These are phyloP conservation scores for Epistrophella euchroma DNA, from an alignment of 2,888 invertebrate genomes.

Conservation along the genomic window DNA sequence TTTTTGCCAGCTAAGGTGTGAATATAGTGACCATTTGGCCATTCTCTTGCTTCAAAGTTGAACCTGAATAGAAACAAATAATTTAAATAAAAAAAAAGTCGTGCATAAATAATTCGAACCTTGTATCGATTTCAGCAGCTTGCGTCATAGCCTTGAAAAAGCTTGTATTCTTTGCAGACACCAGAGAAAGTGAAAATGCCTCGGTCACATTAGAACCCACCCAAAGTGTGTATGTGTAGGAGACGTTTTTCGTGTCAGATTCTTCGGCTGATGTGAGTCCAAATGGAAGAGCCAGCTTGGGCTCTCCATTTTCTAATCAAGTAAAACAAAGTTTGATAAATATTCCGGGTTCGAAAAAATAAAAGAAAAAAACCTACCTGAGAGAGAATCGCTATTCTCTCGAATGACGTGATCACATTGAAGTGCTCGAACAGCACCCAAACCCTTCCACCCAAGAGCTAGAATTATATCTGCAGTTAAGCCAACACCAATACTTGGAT, in stretches of 20 bases:
- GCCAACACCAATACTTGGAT: slow-evolving; percentile 86
- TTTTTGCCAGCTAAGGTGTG: slow-evolving; percentile 89
- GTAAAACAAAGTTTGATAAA: not conserved
- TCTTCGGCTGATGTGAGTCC: slow-evolving; percentile 83
- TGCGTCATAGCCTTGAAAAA: slow-evolving; percentile 92
- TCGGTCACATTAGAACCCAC: slow-evolving; percentile 94
- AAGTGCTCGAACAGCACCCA: slow-evolving; percentile 87
- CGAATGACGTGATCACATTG: slow-evolving; percentile 84
- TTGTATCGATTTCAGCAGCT: slow-evolving; percentile 91
- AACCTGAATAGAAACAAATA: slow-evolving; percentile 82
- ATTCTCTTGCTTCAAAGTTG: slow-evolving; percentile 92
- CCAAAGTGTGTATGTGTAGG: slow-evolving; percentile 94
- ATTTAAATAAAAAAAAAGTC: not conserved
- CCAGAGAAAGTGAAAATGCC: slow-evolving; percentile 90
- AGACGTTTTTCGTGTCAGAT: slow-evolving; percentile 86
- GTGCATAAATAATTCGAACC: slow-evolving; percentile 79
- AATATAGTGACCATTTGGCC: slow-evolving; percentile 96
- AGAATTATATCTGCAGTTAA: slow-evolving; percentile 91
- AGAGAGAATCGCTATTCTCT: slow-evolving; percentile 82
- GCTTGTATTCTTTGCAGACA: slow-evolving; percentile 89
- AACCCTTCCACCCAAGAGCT: slow-evolving; percentile 89
- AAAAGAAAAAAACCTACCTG: slow-evolving; percentile 78
- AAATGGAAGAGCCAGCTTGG: slow-evolving; percentile 83
- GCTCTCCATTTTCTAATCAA: slow-evolving; percentile 82
- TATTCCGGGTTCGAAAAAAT: not conserved